Base-by-base conservation (phyloP, 1,140 invertebrate species). In the Aphelinus certus region DNA sequence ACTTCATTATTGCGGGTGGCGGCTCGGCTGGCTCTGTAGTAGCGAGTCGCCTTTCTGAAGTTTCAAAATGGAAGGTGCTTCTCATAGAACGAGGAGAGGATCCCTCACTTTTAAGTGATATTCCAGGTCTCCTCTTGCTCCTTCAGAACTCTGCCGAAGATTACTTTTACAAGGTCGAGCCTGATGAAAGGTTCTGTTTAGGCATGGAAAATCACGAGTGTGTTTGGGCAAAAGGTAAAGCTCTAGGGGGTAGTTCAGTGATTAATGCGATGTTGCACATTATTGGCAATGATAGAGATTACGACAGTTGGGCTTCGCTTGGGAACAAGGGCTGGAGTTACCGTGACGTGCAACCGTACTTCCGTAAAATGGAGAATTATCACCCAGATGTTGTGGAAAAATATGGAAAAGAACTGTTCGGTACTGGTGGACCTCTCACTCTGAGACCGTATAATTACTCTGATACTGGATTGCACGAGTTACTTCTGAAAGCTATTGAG, bases 241-340 rank as follows among this genome's bases (percentile, higher is more conserved):
- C 90, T 6, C 81, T 95, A 3, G 96, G 96, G 2, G 96, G 96
- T 1, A 91, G 91, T 7, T 93, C 92, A 1, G 91, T 90, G 0
- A 91, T 95, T 10, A 97, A 97, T 85, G 95, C 92, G 2, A 95
- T 97, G 94, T 85, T 95, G 1, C 94, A 95, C 81, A 85, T 94
- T 0, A 88, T 92, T 71, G 94, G 94, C 0, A 92, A 94, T 83
- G 88, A 89, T 2, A 81, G 80, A 5, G 93, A 94, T 78, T 94
- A 90, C 78, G 89, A 94, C 80, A 77, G 88, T 1, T 94, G 93
- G 93, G 89, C 89, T 3, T 76, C 79, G 6, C 81, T 88, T 43
- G 92, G 92, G 0, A 89, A 90, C 73, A 55, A 77, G 0, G 91
- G 91, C 0, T 89, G 89, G 89, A 82, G 79, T 7, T 93, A 90